A percentile compares a stretch with the other conserved stretches of the same genome.
phyloP scores from a whole-genome alignment of 2,888 invertebrate species.

The Drosophila acutilabella region DNA sequence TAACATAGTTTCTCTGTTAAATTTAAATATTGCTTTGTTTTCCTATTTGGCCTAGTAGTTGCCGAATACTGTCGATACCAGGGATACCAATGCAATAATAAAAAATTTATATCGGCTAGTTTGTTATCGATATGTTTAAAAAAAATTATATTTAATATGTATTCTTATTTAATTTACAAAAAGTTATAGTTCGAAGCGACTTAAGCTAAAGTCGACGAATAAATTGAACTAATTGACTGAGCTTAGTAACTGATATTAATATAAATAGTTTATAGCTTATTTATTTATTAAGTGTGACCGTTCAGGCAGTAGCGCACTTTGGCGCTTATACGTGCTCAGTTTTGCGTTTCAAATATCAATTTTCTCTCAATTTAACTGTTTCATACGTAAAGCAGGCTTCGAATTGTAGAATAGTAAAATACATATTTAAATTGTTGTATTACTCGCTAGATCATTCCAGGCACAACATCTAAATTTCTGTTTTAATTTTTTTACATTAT shows the following conservation, averaged over 20 bases:
- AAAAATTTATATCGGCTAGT: too few relatives aligned
- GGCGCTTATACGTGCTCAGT: not conserved
- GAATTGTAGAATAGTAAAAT: not conserved
- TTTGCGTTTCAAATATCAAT: not conserved
- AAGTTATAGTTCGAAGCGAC: too few relatives aligned
- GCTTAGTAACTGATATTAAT: too few relatives aligned
- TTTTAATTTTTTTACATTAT: not conserved
- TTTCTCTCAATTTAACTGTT: too few relatives aligned
- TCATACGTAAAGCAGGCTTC: not conserved
- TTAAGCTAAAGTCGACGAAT: too few relatives aligned
- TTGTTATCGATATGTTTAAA: not conserved
- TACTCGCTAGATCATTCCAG: not conserved
- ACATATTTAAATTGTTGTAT: not conserved
- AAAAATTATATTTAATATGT: not conserved
- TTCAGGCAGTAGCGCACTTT: not conserved
- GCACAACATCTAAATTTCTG: not conserved
- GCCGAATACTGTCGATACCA: conserved; percentile 1
- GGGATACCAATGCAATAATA: not conserved
- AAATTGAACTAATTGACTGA: too few relatives aligned
- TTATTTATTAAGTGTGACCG: not conserved
- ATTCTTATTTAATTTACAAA: not conserved
- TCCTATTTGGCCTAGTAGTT: conserved; percentile 16
- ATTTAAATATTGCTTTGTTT: conserved; percentile 43
- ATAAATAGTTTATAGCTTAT: too few relatives aligned
- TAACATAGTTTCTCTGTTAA: conserved; percentile 42